A percentile compares a stretch with the other conserved stretches of the same genome.
Evolutionary conservation across 2,797 vertebrate species (phyloP).

Genomic region (Acanthornis magna): DNA sequence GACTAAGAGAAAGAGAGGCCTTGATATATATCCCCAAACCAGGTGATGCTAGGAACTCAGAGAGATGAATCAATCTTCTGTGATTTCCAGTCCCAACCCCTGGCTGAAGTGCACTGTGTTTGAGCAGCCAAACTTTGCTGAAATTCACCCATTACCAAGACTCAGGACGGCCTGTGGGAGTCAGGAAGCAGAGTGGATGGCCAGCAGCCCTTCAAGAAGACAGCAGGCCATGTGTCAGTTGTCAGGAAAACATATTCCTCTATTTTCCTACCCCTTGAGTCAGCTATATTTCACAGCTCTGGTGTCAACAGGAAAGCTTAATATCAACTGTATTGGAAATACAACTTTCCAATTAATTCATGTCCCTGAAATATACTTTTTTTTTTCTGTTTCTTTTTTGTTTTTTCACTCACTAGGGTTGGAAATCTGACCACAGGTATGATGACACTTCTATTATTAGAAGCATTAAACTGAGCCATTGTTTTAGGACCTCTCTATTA

Average conservation of each 20-base stretch:
- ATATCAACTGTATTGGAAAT: slow-evolving; percentile 36
- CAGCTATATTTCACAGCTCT: slow-evolving; percentile 51
- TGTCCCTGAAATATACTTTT: neutral
- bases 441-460: neutral
- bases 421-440: neutral
- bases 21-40: neutral
- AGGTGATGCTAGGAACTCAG: neutral
- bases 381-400: neutral
- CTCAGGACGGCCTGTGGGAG: neutral
- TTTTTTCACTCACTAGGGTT: neutral
- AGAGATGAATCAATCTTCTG: neutral
- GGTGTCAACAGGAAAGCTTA: slow-evolving; percentile 22
- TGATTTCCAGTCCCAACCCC: neutral
- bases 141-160: neutral
- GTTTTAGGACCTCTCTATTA: neutral
- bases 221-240: slow-evolving; percentile 50
- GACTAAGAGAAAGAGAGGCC: neutral
- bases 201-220: slow-evolving; percentile 38
- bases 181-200: neutral
- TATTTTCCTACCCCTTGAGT: slow-evolving; percentile 54
- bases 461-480: neutral
- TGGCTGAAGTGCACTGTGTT: neutral
- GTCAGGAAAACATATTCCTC: slow-evolving; percentile 56
- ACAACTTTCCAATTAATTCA: slow-evolving; percentile 37
- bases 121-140: neutral